Percentiles rank a stretch among this genome's conserved stretches.
Conservation (phyloP, 2,888 invertebrate species). For the Phalera bucephala region DNA sequence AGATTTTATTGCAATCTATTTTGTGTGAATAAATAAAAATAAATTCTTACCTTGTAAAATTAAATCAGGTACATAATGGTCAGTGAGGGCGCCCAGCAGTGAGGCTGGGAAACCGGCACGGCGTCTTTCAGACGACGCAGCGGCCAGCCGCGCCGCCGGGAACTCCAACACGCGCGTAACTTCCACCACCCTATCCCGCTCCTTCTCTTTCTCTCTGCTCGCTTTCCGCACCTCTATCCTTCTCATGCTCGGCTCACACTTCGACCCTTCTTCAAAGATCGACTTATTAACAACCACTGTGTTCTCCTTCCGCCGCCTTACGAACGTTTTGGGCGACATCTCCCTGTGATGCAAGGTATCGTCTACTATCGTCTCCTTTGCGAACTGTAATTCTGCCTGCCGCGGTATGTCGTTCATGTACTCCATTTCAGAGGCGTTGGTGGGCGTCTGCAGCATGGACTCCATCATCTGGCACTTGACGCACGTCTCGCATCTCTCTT, state of each 20-base stretch:
- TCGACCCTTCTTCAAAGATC: constrained; percentile 12
- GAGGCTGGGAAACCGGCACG: constrained; percentile 82
- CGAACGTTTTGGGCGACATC: constrained; percentile 66
- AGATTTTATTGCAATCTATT: no score
- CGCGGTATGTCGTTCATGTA: constrained; percentile 74
- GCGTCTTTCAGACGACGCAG: constrained; percentile 11
- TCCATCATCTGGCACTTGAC: constrained; percentile 78
- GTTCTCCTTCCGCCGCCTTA: constrained; percentile 65
- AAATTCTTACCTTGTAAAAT: constrained; percentile 88
- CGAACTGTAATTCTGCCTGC: constrained; percentile 65
- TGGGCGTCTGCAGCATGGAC: constrained; percentile 88
- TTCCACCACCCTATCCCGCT: constrained; percentile 34
- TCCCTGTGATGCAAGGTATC: constrained; percentile 37
- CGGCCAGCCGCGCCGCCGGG: constrained; percentile 71
- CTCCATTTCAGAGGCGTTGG: constrained; percentile 89
- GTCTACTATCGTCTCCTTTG: constrained; percentile 54
- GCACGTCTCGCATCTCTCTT: constrained; percentile 80
- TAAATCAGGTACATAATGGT: constrained; percentile 89
- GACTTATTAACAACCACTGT: constrained; percentile 67
- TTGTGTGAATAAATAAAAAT: no score
- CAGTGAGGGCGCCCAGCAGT: constrained; percentile 84
- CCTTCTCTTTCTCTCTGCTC: constrained; percentile 26
- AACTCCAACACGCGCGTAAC: constrained; percentile 80
- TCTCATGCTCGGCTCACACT: constrained; percentile 23
- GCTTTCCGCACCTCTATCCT: constrained; percentile 26